These are phyloP conservation scores for Ichneumon xanthorius DNA, from an alignment of 2,888 invertebrate species.

Conservation along the genomic window DNA sequence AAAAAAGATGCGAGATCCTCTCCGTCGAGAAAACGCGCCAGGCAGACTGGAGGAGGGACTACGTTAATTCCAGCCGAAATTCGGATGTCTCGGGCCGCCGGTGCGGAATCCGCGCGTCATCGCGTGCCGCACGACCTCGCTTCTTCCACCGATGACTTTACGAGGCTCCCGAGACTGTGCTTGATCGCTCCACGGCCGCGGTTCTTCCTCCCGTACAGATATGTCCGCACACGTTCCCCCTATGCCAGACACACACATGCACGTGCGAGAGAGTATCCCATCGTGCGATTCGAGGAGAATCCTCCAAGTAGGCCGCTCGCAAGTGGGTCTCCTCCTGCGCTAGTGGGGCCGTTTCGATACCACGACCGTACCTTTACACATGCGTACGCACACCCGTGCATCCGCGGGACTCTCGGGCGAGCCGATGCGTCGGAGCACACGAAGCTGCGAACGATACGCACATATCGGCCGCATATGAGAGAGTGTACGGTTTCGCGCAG, in stretches of 20 bases:
- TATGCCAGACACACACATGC: not conserved
- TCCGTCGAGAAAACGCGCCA: not conserved
- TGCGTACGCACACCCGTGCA: not conserved
- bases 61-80: not conserved
- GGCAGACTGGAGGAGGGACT: not conserved
- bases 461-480: constrained; percentile 20
- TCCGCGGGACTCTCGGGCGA: not conserved
- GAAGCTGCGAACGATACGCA: not conserved
- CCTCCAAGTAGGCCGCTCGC: constrained; percentile 78
- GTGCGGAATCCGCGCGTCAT: constrained; percentile 21
- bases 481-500: constrained; percentile 58
- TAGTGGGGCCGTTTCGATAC: constrained; percentile 52
- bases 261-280: constrained; percentile 44
- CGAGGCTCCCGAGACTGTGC: constrained; percentile 34
- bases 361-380: constrained; percentile 9
- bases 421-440: constrained; percentile 4
- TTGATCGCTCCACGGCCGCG: not conserved
- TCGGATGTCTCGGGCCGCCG: not conserved
- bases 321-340: constrained; percentile 73
- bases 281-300: constrained; percentile 61
- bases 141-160: constrained; percentile 26
- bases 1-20: not conserved
- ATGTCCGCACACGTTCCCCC: not conserved
- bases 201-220: constrained; percentile 1
- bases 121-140: constrained; percentile 29